A percentile compares a stretch with the other conserved stretches of the same genome.
These are phyloP conservation scores for Mormyrus proboscirostris DNA, from an alignment of 2,797 vertebrate genomes.

Conservation along the genomic window DNA sequence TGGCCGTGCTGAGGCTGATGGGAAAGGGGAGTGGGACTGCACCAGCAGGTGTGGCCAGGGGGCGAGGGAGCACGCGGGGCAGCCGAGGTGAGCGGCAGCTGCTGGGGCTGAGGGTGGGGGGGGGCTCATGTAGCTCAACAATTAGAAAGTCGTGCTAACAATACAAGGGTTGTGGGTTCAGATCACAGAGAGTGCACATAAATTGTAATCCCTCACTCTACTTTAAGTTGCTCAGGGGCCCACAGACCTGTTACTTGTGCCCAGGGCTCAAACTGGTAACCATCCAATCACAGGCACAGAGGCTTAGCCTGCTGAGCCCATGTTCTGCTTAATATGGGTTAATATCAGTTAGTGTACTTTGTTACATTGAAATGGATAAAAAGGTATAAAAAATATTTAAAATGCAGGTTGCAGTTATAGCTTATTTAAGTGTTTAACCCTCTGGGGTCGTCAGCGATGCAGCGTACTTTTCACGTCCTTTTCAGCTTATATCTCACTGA, in stretches of 20 bases:
- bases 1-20: conserved; percentile 88
- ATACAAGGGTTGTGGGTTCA: background rate
- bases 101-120: background rate
- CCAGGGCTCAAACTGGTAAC: background rate
- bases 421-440: background rate
- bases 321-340: background rate
- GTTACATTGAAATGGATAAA: background rate
- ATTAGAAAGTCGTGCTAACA: background rate
- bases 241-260: background rate
- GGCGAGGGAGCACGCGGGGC: conserved; percentile 74
- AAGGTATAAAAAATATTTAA: background rate
- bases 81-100: conserved; percentile 69
- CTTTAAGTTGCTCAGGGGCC: background rate
- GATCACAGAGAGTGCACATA: background rate
- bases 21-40: conserved; percentile 72
- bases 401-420: background rate
- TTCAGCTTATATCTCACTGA: no score
- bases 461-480: no score
- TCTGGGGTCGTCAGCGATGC: no score
- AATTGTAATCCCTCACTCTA: background rate
- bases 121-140: background rate
- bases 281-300: background rate
- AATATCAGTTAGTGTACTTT: background rate
- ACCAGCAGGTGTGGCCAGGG: conserved; percentile 67
- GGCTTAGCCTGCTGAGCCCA: background rate